Evolutionary conservation across 2,797 vertebrate genomes (phyloP), one percentile per base, ranked within the genome.

Genomic region (Crenichthys baileyi): DNA sequence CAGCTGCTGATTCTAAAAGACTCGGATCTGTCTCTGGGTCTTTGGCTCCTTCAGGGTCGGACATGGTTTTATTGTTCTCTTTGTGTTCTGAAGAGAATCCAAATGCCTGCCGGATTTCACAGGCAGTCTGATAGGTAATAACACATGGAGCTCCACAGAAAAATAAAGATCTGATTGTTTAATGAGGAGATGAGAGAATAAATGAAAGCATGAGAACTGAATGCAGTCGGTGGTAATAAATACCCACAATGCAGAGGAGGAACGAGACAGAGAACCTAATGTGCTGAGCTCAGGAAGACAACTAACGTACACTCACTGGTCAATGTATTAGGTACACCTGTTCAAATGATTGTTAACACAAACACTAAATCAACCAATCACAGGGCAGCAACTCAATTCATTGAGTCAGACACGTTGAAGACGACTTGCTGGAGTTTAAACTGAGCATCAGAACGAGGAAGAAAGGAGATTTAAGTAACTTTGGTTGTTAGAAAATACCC

Each of bases 1-100:
- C 51, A 53, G 51, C 16, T 36, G 13, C 29, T 81, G 81, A 83
- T 80, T 73, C 76, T 73, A 60, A 51, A 31, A 51, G 70, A 5
- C 44, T 63, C 63, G 61, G 48, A 8, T 44, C 74, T 51, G 65
- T 46, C 20, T 67, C 36, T 9, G 31, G 20, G 55, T 16, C 60
- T 73, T 9, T 7, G 1, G 48, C 18, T 55, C 75, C 44, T 51
- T 84, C 44, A 67, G 36, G 18, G 41, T 41, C 63, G 2, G 13
- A 51, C 31, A 41, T 41, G 31, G 5, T 41, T 31, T 41, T 44
- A 24, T 41, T 5, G 18, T 67, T 13, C 24, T 55, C 5, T 20
- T 53, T 41, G 20, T 24, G 18, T 12, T 36, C 31, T 41, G 8
- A 65, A 65, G 20, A 39, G 8, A 56, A n/a, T n/a, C 22, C 24